Conservation (phyloP, 2,888 invertebrate genomes). For the Epicampocera succincta region DNA sequence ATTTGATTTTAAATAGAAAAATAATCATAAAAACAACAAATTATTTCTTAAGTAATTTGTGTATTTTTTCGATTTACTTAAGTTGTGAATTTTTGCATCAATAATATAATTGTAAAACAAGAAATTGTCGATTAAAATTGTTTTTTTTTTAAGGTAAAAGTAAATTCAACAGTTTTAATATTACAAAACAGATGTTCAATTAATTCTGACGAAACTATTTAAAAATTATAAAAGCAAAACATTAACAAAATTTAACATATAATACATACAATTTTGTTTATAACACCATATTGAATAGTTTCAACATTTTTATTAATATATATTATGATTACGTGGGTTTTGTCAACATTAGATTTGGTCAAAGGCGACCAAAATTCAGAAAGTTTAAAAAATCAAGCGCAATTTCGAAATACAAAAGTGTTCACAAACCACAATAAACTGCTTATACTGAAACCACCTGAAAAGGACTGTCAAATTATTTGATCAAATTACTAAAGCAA, state of each 20-base stretch:
- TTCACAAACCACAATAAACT: conserved; percentile 67
- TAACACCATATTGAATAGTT: conserved; percentile 5
- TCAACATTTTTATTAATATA: conserved; percentile 34
- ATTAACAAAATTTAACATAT: neutral
- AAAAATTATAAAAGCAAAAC: too few species aligned
- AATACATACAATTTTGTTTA: neutral
- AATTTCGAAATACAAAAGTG: conserved; percentile 57
- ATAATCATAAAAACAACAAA: too few species aligned
- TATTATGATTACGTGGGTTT: conserved; percentile 65
- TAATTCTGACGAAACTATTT: too few species aligned
- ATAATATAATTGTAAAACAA: conserved; percentile 50
- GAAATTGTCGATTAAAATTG: too few species aligned
- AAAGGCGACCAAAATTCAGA: conserved; percentile 42
- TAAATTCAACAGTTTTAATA: too few species aligned
- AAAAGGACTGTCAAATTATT: conserved; percentile 65
- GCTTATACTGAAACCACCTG: conserved; percentile 62
- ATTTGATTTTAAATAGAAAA: too few species aligned
- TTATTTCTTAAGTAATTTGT: too few species aligned
- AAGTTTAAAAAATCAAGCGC: conserved; percentile 38
- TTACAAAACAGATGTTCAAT: too few species aligned
- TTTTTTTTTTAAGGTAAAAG: too few species aligned
- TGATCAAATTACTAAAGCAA: conserved; percentile 46
- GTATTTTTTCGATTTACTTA: too few species aligned
- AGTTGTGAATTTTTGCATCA: too few species aligned
- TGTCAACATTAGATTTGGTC: conserved; percentile 46